Evolutionary conservation across 2,797 vertebrate genomes (phyloP), one percentile per base, ranked within the genome.

Genomic region (Luscinia megarhynchos): DNA sequence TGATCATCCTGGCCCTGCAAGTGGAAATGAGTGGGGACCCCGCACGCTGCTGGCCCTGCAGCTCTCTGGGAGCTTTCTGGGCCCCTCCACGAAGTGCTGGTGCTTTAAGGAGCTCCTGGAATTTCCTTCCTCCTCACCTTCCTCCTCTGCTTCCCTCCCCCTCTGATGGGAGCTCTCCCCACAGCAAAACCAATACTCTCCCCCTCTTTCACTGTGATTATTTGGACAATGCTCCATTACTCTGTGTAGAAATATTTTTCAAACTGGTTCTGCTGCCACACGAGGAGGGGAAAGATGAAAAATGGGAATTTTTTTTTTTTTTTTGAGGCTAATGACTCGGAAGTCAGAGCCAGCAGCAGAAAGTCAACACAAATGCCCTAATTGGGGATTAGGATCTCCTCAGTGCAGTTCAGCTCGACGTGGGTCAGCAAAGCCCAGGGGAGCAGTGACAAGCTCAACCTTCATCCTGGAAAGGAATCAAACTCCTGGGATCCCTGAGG

Each of bases 171-270:
- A 89, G 40, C 48, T 84, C 22, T 66, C n/a, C 48, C 46, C 0
- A 0, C 54, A 68, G 63, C 0, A 17, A 32, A 23, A 19, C 9
- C 0, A 3, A 48, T n/a, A 5, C 40, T 76, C 24, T 29, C 43
- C 26, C 18, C 51, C 36, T 29, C 30, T 74, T 74, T 46, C 3
- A 0, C 73, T 32, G 21, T 3, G 55, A 54, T 80, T 70, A 30
- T 68, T 59, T 63, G 69, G 82, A 59, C 87, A 57, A 17, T 20
- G 45, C 36, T 19, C 51, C 26, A 1, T 6, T 70, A 14, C 45
- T 51, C 32, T 2, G 46, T 26, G 57, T 14, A 29, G 73, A 89
- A 51, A 34, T 15, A 36, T 57, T 72, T 80, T 55, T 46, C 38
- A 64, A 75, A 67, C 83, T 81, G 69, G 57, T 81, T 94, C 66